Conservation (phyloP, 2,888 invertebrate species). For the Pinctada fucata region DNA sequence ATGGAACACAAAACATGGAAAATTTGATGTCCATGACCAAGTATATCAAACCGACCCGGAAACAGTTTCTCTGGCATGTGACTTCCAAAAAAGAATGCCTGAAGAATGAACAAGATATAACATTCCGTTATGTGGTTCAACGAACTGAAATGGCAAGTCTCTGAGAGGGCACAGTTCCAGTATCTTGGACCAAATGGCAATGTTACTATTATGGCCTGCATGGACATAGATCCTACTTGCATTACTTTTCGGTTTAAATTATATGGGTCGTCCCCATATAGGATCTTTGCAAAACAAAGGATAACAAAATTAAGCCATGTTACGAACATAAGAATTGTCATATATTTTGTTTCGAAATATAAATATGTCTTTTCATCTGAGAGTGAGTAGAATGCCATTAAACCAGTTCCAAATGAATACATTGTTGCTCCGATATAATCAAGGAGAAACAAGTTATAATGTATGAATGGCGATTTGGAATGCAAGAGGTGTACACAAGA, state of each 20-base stretch:
- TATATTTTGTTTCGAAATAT: slow-evolving; percentile 29
- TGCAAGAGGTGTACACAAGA: slow-evolving; percentile 51
- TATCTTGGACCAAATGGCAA: slow-evolving; percentile 52
- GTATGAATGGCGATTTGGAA: slow-evolving; percentile 46
- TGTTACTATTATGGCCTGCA: slow-evolving; percentile 41
- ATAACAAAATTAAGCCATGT: slow-evolving; percentile 48
- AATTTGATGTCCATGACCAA: slow-evolving; percentile 60
- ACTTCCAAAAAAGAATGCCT: slow-evolving; percentile 52
- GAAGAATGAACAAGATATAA: slow-evolving; percentile 38
- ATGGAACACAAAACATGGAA: slow-evolving; percentile 50
- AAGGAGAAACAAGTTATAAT: slow-evolving; percentile 52
- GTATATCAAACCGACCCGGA: slow-evolving; percentile 63
- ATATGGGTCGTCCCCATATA: slow-evolving; percentile 50
- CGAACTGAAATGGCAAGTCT: slow-evolving; percentile 42
- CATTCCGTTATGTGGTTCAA: slow-evolving; percentile 49
- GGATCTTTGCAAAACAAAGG: slow-evolving; percentile 47
- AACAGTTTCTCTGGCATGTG: slow-evolving; percentile 61
- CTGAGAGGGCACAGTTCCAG: slow-evolving; percentile 30
- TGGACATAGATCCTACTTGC: slow-evolving; percentile 41
- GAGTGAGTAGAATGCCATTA: slow-evolving; percentile 48
- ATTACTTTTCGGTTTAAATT: slow-evolving; percentile 41
- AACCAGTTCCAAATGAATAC: slow-evolving; percentile 51
- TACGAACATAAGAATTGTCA: slow-evolving; percentile 40
- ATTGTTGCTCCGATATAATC: slow-evolving; percentile 53
- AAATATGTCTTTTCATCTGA: slow-evolving; percentile 45